Conservation (phyloP, 2,888 invertebrate species). For the Phymatocera aterrima region DNA sequence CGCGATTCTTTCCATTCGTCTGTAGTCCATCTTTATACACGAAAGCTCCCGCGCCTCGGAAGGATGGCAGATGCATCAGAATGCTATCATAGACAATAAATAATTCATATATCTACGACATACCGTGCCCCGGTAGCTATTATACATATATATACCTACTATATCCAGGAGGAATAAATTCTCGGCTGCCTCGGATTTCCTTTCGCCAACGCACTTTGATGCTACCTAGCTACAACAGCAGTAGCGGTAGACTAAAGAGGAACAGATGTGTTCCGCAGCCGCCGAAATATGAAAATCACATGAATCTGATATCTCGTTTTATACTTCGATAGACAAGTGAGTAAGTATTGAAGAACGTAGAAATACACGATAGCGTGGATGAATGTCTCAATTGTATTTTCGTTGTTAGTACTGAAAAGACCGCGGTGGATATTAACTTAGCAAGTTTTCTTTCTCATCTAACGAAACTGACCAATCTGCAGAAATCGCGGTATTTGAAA, state of each 20-base stretch:
- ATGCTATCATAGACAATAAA: constrained; percentile 69
- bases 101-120: constrained; percentile 63
- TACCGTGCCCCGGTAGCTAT: constrained; percentile 49
- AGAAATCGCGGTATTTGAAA: constrained; percentile 26
- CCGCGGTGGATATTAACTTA: background rate
- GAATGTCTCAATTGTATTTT: background rate
- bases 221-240: background rate
- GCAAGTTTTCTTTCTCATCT: constrained; percentile 7
- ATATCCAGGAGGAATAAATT: constrained; percentile 33
- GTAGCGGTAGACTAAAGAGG: too few species aligned
- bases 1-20: constrained; percentile 13
- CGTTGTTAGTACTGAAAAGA: background rate
- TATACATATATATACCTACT: too few species aligned
- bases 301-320: background rate
- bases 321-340: background rate
- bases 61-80: constrained; percentile 64
- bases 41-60: constrained; percentile 46
- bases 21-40: background rate
- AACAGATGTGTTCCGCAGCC: background rate
- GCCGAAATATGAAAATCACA: background rate
- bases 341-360: background rate
- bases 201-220: constrained; percentile 15
- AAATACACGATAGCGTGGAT: background rate
- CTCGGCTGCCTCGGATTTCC: constrained; percentile 3
- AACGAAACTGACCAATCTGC: constrained; percentile 16